Base-by-base conservation (phyloP, 2,113 vertebrate genomes). In the Ardeotis arabs region DNA sequence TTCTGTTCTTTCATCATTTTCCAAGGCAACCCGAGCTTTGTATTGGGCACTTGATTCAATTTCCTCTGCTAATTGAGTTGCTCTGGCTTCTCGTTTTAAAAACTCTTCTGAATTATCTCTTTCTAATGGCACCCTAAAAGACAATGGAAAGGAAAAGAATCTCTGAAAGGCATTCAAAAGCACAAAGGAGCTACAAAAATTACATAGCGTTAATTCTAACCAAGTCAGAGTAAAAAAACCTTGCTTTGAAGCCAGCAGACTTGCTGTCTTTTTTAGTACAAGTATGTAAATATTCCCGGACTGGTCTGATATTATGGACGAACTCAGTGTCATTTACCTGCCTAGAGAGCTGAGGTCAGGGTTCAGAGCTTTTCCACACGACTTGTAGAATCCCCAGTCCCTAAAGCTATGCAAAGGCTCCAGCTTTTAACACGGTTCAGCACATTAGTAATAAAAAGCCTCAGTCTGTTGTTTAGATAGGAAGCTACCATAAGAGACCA, bases 81-180 rank as follows among this genome's bases (percentile, higher is more conserved):
- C 99, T 90, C 99, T 99, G 55, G 99, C 99, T 98, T 99, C 99
- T 72, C 99, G 98, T 98, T 99, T 99, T 95, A 99, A 98, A 98
- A 99, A 99, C 98, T 99, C 99, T 96, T 99, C 99, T 2, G 99
- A 99, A 97, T 99, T 99, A 98, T 99, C 99, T 90, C 99, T 98
- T 98, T 99, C 99, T 97, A 99, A 98, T 80, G 99, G 99, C 89
- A 99, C 99, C 80, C 99, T 99, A 97, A 90, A 95, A 97, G 82
- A 96, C 31, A 84, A 89, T 24, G 35, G 86, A 92, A 91, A 91
- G 37, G 69, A 91, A 91, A 59, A 93, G 67, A 89, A 95, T 69
- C 94, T 93, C 74, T 96, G 94, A 95, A 93, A 95, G 56, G 50
- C 89, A 88, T 79, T 84, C 84, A 77, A 83, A 90, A 93, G 60